Evolutionary conservation across 2,797 vertebrate species (phyloP).

Genomic region (Aulostomus chinensis): DNA sequence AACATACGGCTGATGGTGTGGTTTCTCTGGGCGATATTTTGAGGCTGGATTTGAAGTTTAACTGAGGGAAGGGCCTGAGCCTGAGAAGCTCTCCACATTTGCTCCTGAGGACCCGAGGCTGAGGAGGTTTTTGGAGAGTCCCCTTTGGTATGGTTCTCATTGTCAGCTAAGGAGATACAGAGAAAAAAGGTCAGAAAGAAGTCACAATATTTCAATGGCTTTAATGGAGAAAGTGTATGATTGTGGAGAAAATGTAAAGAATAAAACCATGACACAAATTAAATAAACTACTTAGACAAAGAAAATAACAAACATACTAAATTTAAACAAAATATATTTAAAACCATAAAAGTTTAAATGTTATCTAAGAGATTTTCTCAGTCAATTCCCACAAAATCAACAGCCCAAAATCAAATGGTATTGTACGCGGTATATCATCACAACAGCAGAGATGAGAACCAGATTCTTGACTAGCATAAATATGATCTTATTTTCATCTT

Average conservation of each 20-base stretch:
- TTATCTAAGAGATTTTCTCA: too few species aligned
- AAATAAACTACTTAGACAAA: too few species aligned
- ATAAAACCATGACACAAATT: slow-evolving; percentile 22
- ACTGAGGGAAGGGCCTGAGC: slow-evolving; percentile 67
- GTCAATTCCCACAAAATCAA: too few species aligned
- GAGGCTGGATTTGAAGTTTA: slow-evolving; percentile 84
- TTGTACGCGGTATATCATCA: too few species aligned
- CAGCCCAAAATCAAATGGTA: too few species aligned
- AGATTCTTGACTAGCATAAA: too few species aligned
- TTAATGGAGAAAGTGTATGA: background rate
- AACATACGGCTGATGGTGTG: slow-evolving; percentile 87
- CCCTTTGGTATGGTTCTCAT: slow-evolving; percentile 92
- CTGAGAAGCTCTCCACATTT: slow-evolving; percentile 80
- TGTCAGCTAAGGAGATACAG: slow-evolving; percentile 86
- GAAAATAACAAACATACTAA: too few species aligned
- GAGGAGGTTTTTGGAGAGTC: slow-evolving; percentile 89
- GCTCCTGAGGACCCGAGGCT: slow-evolving; percentile 83
- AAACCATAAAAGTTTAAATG: too few species aligned
- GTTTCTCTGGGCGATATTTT: slow-evolving; percentile 88
- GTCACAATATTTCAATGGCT: background rate
- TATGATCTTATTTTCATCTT: too few species aligned
- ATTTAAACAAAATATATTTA: too few species aligned
- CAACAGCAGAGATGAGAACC: too few species aligned
- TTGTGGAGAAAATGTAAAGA: slow-evolving; percentile 23
- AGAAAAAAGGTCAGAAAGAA: slow-evolving; percentile 5